Evolutionary conservation across 1,140 invertebrate genomes (phyloP), one percentile per base, ranked within the genome.

Genomic region (Battus philenor): DNA sequence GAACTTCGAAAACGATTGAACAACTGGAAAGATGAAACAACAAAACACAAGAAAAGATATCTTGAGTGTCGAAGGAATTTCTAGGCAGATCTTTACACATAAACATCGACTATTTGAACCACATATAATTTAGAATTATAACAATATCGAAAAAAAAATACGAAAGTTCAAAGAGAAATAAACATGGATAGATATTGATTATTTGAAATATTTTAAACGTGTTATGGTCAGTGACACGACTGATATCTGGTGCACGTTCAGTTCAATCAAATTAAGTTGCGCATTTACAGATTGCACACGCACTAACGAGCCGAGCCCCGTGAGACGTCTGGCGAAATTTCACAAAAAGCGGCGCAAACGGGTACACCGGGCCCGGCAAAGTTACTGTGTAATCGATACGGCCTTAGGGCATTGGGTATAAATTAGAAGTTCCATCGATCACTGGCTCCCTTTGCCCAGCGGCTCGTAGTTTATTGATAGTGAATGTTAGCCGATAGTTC

Each of bases 351-450:
- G 48, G 7, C 47, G 46, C 56, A 44, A 47, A 41, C 38, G 30
- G 59, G 51, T 44, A 48, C 50, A 50, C 43, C 36, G 49, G 49
- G 54, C 55, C 61, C 30, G 36, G 50, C 57, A 52, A 80, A 78
- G 58, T 77, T 80, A 53, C 58, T 44, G 43, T 59, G 74, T 82
- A 82, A 82, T 71, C 71, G 78, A 82, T 82, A 77, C 71, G 78
- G 66, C 78, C 78, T 79, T 58, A 79, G 78, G 78, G 78, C 65
- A 72, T 82, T 80, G 69, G 59, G 54, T 70, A 74, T 74, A 75
- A 81, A 81, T 82, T 82, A 82, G 73, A 68, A 79, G 67, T 77
- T 59, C 78, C 78, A 82, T 82, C 78, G 66, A 82, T 82, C 78
- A 82, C 74, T 33, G 57, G 32, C 62, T 70, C 74, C 74, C 78